Evolutionary conservation across 1,140 invertebrate species (phyloP), one percentile per base, ranked within the genome.

Genomic region (Pantala flavescens): DNA sequence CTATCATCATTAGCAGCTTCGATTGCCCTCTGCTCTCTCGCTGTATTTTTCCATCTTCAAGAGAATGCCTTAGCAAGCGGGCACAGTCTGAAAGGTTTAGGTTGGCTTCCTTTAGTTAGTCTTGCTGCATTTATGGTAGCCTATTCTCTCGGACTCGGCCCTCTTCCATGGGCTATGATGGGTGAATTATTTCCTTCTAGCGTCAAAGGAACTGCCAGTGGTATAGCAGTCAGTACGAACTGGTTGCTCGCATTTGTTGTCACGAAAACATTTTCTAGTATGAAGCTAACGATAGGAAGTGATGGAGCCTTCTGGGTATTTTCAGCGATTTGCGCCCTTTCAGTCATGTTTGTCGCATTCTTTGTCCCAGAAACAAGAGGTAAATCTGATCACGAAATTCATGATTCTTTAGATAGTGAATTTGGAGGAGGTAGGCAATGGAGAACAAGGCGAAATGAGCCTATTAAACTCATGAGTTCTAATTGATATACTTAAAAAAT

Each of bases 81-180:
- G 14, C 73, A 71, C 0, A 23, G 43, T 23, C n/a, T 72, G 2
- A 14, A 28, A 7, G 72, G 77, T 24, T 76, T 92, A 24, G 86
- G 85, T 0, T 91, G 89, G 88, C 79, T 95, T 55, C 91, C 93
- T 0, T 80, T 95, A 0, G 76, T 88, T 0, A 88, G 88, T 71
- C 79, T 96, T 7, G 89, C 90, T 43, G 74, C 91, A 0, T 96
- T 92, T 81, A 91, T 93, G 42, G 80, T 91, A 24, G 85, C 89
- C n/a, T 93, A 93, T 82, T 90, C 90, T 0, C 80, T 93, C 23
- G 92, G 92, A 36, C 89, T 89, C 76, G 92, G 91, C 1, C 91
- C 91, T 0, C 89, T 94, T 28, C 90, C 91, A 0, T 93, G 91
- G 89, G 86, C 92, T 83, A 89, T 93, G 86, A 87, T 92, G 80